phyloP scores from a whole-genome alignment of 92 coral and sea anemone species.

The Zoanthus sansibaricus region DNA sequence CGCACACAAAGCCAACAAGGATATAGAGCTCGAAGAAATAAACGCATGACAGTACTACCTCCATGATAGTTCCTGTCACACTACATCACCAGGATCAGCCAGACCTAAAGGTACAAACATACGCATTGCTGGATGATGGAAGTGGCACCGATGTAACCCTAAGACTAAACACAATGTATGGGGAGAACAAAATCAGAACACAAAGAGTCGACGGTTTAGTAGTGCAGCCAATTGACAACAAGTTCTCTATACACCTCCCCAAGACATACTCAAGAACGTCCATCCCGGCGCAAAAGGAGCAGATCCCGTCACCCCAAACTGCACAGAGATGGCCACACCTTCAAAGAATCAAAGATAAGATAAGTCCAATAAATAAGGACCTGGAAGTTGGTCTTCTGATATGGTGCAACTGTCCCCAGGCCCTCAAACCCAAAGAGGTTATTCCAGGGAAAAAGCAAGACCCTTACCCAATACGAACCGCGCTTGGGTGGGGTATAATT shows the following conservation, averaged over 20 bases:
- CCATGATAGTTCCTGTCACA: conserved; percentile 1
- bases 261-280: conserved; percentile 55
- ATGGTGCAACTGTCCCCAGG: conserved; percentile 51
- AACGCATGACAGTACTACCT: neutral
- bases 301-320: conserved; percentile 57
- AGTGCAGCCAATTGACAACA: conserved; percentile 46
- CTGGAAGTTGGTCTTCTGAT: conserved; percentile 49
- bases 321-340: conserved; percentile 56
- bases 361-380: conserved; percentile 39
- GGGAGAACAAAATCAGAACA: conserved; percentile 51
- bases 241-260: conserved; percentile 48
- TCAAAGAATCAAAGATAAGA: conserved; percentile 13
- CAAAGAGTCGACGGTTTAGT: conserved; percentile 51
- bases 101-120: neutral
- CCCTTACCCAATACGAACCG: conserved; percentile 51
- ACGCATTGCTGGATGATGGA: conserved; percentile 56
- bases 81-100: conserved; percentile 2
- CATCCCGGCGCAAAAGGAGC: conserved; percentile 47
- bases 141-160: conserved; percentile 32
- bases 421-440: conserved; percentile 24
- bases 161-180: conserved; percentile 59
- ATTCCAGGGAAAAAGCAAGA: conserved; percentile 28
- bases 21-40: too few relatives aligned
- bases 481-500: conserved; percentile 58
- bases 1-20: too few relatives aligned